Percentiles rank a stretch among this genome's conserved stretches.
These are phyloP conservation scores for Drosophila flavopinicola DNA, from an alignment of 2,888 invertebrate genomes.

Conservation along the genomic window DNA sequence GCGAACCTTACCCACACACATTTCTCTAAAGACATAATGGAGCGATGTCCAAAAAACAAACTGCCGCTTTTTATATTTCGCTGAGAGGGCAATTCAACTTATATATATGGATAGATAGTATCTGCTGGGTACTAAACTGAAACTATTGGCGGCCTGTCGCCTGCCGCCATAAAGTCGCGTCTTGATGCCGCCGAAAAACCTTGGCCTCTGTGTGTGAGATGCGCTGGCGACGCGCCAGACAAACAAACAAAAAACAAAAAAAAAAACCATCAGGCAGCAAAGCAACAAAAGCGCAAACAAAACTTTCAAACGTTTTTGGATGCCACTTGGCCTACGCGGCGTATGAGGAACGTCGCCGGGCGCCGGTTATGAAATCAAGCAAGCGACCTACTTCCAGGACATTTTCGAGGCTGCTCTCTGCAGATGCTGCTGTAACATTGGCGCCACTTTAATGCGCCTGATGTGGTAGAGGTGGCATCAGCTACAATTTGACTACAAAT, in stretches of 20 bases:
- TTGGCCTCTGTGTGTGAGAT: conserved; percentile 66
- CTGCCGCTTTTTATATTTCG: conserved; percentile 37
- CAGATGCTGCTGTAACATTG: conserved; percentile 62
- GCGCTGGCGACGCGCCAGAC: conserved; percentile 61
- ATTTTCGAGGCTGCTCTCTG: conserved; percentile 11
- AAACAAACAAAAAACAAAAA: conserved; percentile 39
- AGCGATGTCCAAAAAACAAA: conserved; percentile 23
- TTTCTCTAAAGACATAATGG: conserved; percentile 27
- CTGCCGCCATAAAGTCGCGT: conserved; percentile 78
- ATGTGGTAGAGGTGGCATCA: conserved; percentile 34
- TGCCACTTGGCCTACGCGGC: conserved; percentile 59
- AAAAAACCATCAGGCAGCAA: conserved; percentile 5
- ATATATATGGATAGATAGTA: conserved; percentile 32
- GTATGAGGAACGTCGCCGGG: conserved; percentile 36
- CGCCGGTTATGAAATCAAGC: conserved; percentile 60
- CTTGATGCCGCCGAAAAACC: conserved; percentile 78
- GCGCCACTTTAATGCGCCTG: conserved; percentile 71
- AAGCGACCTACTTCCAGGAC: conserved; percentile 61
- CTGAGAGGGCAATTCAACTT: conserved; percentile 39
- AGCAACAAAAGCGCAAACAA: conserved; percentile 47
- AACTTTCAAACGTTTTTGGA: conserved; percentile 56
- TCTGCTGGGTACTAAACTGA: conserved; percentile 57
- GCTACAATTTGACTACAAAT: conserved; percentile 78
- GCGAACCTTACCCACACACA: conserved; percentile 1
- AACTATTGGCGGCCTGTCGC: conserved; percentile 69